Evolutionary conservation across 2,888 invertebrate species (phyloP).

Genomic region (Herminia tarsipennalis): DNA sequence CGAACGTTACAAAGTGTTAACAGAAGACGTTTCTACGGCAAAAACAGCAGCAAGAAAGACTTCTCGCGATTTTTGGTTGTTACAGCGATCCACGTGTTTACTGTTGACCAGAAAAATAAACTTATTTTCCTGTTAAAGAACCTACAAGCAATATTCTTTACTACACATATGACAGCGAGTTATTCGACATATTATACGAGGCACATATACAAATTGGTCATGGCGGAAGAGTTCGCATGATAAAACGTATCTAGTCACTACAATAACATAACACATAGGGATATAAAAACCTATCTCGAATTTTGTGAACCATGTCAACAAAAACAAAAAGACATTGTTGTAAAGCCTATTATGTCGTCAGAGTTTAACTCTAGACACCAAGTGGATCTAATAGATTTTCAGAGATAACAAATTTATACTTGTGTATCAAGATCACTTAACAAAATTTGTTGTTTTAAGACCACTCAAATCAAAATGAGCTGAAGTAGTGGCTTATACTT

Average conservation of each 20-base stretch:
- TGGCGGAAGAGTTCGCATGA: slow-evolving; percentile 9
- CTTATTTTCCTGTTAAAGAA: no score
- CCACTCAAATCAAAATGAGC: background rate
- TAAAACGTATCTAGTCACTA: background rate
- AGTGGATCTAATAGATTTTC: background rate
- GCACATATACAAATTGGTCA: slow-evolving; percentile 6
- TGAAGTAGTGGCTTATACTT: background rate
- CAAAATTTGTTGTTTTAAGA: background rate
- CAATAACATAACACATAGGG: background rate
- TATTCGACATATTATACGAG: slow-evolving; percentile 2
- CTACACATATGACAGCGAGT: background rate
- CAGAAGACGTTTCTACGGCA: no score
- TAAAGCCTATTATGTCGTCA: no score
- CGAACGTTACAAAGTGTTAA: no score
- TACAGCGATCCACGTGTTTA: no score
- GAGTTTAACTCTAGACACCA: background rate
- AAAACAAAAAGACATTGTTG: background rate
- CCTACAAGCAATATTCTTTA: no score
- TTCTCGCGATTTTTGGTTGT: no score
- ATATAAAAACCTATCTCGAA: background rate
- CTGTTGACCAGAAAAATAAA: no score
- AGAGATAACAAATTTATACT: background rate
- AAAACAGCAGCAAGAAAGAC: no score
- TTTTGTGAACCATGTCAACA: background rate
- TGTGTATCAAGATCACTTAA: background rate